phyloP scores from a whole-genome alignment of 2,113 vertebrate genomes.

The Rhabdomys dilectus region DNA sequence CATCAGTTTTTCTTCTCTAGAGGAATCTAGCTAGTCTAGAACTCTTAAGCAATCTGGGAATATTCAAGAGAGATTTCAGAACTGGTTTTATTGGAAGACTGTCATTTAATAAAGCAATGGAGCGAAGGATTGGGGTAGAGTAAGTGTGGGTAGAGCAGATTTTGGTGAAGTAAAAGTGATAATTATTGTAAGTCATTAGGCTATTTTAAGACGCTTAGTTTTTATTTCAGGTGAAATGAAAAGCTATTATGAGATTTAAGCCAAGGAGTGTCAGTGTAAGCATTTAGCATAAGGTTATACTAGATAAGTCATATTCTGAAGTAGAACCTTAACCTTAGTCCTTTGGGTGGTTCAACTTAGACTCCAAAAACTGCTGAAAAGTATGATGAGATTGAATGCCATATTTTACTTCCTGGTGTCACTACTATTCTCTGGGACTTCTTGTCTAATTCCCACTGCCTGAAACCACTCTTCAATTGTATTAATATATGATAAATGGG shows the following conservation, averaged over 20 bases:
- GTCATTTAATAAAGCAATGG: neutral
- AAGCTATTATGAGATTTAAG: neutral
- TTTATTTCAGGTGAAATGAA: neutral
- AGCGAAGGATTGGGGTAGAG: neutral
- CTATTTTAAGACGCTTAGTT: neutral
- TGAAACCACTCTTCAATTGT: neutral
- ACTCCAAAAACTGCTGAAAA: neutral
- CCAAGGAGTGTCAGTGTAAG: neutral
- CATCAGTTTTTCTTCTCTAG: neutral
- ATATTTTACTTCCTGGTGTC: neutral
- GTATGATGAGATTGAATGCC: neutral
- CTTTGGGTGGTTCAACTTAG: neutral
- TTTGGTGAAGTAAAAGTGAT: neutral
- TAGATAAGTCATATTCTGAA: neutral
- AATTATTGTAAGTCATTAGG: neutral
- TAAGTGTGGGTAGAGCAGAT: neutral
- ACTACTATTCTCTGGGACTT: neutral
- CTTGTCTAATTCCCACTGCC: neutral
- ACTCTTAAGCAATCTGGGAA: neutral
- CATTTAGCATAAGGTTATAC: neutral
- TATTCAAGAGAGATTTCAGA: neutral
- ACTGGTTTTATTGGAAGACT: neutral
- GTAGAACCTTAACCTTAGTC: neutral
- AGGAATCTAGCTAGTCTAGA: neutral
- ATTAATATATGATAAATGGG: too few species aligned